phyloP scores from a whole-genome alignment of 92 coral and sea anemone genomes.

The Umimayanthus chanpuru region DNA sequence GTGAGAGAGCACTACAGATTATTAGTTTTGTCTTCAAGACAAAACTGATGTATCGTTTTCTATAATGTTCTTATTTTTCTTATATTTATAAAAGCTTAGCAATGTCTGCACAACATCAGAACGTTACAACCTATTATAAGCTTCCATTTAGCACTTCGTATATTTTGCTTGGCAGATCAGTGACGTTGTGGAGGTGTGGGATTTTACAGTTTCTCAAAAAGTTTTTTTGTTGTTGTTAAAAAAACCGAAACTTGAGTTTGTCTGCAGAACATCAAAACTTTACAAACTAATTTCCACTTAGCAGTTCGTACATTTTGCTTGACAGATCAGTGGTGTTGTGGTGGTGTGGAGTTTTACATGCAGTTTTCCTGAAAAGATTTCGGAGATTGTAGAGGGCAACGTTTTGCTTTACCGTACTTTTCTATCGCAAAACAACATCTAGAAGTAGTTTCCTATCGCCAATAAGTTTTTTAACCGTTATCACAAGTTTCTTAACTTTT shows the following conservation, averaged over 20 bases:
- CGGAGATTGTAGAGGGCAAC: neutral
- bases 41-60: neutral
- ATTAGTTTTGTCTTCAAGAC: neutral
- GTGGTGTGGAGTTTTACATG: neutral
- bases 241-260: no score
- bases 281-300: constrained; percentile 5
- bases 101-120: constrained; percentile 5
- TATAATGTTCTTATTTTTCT: no score
- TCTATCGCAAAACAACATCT: neutral
- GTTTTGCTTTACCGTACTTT: no score
- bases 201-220: no score
- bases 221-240: no score
- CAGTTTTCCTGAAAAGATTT: neutral
- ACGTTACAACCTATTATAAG: neutral
- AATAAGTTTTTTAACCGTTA: neutral
- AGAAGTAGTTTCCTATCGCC: neutral
- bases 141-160: constrained; percentile 14
- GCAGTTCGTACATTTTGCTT: neutral
- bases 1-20: neutral
- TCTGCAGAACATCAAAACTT: constrained; percentile 11
- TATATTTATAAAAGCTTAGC: neutral
- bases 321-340: neutral
- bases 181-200: neutral
- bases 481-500: constrained; percentile 10
- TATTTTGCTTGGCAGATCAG: neutral